Evolutionary conservation across 2,888 invertebrate species (phyloP), one percentile per base, ranked within the genome.

Genomic region (Metacarcinus magister): DNA sequence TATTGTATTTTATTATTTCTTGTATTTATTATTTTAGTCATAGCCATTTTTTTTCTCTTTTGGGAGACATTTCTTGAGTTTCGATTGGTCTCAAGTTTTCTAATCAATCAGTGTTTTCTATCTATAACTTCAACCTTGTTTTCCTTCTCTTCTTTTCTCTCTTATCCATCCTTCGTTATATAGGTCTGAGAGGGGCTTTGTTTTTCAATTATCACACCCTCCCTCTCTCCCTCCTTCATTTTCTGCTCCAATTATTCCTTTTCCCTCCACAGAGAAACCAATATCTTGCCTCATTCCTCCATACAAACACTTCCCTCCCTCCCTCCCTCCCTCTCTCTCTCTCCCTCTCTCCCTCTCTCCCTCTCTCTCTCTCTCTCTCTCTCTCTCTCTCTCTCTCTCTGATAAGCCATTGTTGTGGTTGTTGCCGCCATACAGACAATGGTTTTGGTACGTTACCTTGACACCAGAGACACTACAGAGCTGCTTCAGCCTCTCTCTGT

Each of bases 211-310:
- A 82, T 82, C 82, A 82, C 32, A 32, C 82, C 82, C 82, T 82
- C 82, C 82, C 82, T 32, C 82, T 67, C 32, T 8, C 82, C 19
- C 82, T 28, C 32, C 32, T 28, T 23, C 13, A 82, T 82, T 82
- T 82, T 82, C 82, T 82, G 82, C 82, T 82, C 32, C 82, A 82
- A 82, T 82, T 82, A 82, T 82, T 82, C 32, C 82, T 32, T 82
- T 82, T 23, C 82, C 82, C 28, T 28, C 82, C 82, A 82, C 67
- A 67, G 10, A 82, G 82, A 82, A 32, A 82, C 82, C 82, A 82
- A 82, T 82, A 82, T 82, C 82, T 82, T 82, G 82, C 82, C 32
- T 82, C 82, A 82, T 82, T 82, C 82, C 82, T 32, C 82, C 82
- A 82, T 82, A 82, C 32, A 82, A 82, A 82, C 82, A 28, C 19